Base-by-base conservation (phyloP, 2,888 invertebrate species). In the Scrobipalpa atriplicella region DNA sequence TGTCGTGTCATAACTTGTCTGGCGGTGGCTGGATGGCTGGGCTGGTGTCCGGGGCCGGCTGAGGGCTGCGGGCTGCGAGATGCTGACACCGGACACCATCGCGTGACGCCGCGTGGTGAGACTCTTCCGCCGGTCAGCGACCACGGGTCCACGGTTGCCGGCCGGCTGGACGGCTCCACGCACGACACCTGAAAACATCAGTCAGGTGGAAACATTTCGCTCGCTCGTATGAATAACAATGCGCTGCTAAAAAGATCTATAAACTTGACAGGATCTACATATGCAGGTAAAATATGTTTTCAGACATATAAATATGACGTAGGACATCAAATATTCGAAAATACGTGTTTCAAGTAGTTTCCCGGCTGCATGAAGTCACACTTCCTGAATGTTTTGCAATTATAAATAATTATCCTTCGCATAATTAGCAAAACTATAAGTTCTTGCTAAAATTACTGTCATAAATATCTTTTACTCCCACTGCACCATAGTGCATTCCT, bases 1-100 rank as follows among this genome's bases (percentile, higher is more conserved):
- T 85, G 83, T 85, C 85, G 79, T 88, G 90, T 90, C 88, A 88
- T 86, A 88, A 89, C 84, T 85, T 83, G 89, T 86, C 83, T 78
- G 73, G 54, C 19, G 8, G 52, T 19, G 54, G 21, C 19, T 19
- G 54, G 54, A 2, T 16, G 51, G 19, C 52, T 52, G 16, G 52
- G 52, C 18, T 11, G 56, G 29, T 11, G 10, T n/a, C n/a, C n/a
- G n/a, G n/a, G n/a, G n/a, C n/a, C n/a, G n/a, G n/a, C n/a, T n/a
- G n/a, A n/a, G n/a, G 29, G 29, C 13, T 6, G 29, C 11, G 13
- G 56, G 11, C 10, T 5, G 11, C 6, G 13, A 11, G 38, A 2
- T n/a, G 38, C 9, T 8, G 58, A n/a, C 36, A 58, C 38, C 38
- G 9, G 16, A 38, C 65, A 56, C 56, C 58, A 8, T 58, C 58